Evolutionary conservation across 1,140 invertebrate species (phyloP).

Genomic region (Nilaparvata lugens): DNA sequence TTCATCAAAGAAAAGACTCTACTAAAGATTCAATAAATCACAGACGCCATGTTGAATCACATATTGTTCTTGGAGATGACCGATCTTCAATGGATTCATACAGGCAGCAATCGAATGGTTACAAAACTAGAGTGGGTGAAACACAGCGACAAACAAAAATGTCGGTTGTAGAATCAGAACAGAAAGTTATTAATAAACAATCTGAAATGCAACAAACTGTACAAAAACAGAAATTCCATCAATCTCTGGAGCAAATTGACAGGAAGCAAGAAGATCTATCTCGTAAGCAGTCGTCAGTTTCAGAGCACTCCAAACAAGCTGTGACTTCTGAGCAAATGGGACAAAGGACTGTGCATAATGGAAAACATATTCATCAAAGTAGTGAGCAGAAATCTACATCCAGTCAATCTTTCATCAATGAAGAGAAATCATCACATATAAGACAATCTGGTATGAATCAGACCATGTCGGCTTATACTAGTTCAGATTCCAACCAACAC

Average conservation of each 20-base stretch:
- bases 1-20: constrained; percentile 35
- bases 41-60: constrained; percentile 50
- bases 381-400: neutral
- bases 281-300: neutral
- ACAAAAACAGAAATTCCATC: neutral
- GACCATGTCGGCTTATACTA: too few relatives aligned
- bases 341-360: too few relatives aligned
- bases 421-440: too few relatives aligned
- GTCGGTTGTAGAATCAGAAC: too few relatives aligned
- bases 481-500: constrained; percentile 18
- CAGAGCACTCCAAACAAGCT: neutral
- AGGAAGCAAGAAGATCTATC: neutral
- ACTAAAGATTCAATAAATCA: constrained; percentile 33
- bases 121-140: too few relatives aligned
- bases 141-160: too few relatives aligned
- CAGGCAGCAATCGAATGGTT: neutral
- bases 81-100: constrained; percentile 19
- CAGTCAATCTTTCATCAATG: neutral
- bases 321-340: too few relatives aligned
- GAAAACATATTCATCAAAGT: neutral
- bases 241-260: neutral
- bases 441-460: too few relatives aligned
- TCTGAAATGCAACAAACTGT: constrained; percentile 2
- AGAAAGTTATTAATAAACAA: too few relatives aligned
- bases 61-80: constrained; percentile 50